Evolutionary conservation across 2,888 invertebrate genomes (phyloP), one percentile per base, ranked within the genome.

Genomic region (Sesia apiformis): DNA sequence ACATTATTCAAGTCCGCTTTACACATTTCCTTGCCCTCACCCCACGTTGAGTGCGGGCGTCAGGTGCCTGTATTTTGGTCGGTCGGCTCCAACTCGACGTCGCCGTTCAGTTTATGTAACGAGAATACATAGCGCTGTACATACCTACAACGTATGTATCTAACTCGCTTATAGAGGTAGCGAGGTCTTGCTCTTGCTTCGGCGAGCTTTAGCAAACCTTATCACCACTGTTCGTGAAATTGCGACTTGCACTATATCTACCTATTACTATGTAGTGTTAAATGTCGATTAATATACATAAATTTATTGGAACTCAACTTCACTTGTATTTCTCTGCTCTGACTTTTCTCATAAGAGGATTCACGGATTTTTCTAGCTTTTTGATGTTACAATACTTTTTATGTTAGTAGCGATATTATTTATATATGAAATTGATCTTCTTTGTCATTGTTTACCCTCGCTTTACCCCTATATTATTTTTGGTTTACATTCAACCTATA

Each of bases 1-100:
- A 23, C 23, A 23, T 23, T 23, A 23, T 23, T 23, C 4, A 6
- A 42, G 55, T 52, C 53, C 69, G 65, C 66, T 63, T 38, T 23
- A 23, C 7, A 23, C 8, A 3, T 8, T 23, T 8, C 46, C 38
- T 5, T 50, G 39, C 7, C 38, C 39, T 7, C 50, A 50, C 4
- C 50, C 6, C 38, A 38, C 3, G 7, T 38, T 68, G 76, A 77
- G 77, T 70, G 75, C 74, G 77, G 75, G 80, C 84, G 86, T 81
- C 88, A 88, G 88, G 88, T 88, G 88, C 81, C 79, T 77, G 84
- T 81, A 86, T 87, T 87, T 87, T 78, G 85, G 87, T 81, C 83
- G 83, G 76, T 69, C 74, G 76, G 74, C 74, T 76, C 79, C 80
- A 77, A 71, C 77, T 76, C 70, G 78, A 78, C 78, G 78, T 75